Evolutionary conservation across 2,797 vertebrate genomes (phyloP).

Genomic region (Poeciliopsis infans): DNA sequence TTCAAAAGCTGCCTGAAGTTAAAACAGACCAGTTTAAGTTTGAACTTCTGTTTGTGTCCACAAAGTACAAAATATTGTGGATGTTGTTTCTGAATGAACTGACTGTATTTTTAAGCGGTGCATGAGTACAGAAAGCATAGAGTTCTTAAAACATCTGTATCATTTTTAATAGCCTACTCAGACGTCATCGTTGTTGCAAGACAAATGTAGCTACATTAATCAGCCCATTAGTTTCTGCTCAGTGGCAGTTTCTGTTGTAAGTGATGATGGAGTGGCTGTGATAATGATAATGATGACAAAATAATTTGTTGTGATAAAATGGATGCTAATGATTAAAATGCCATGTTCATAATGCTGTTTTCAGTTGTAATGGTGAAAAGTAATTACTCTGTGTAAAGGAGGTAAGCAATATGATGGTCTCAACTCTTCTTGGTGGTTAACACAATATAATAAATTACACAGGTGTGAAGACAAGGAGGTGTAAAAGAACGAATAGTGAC

Average conservation of each 20-base stretch:
- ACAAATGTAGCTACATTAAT: conserved; percentile 9
- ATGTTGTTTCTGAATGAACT: neutral
- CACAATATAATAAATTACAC: neutral
- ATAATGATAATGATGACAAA: conserved; percentile 20
- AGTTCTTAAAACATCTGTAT: neutral
- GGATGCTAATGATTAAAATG: conserved; percentile 19
- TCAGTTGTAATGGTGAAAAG: conserved; percentile 12
- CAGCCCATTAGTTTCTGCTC: conserved; percentile 6
- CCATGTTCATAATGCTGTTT: conserved; percentile 8
- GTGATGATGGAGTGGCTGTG: conserved; percentile 13
- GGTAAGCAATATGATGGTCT: neutral
- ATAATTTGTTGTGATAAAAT: conserved; percentile 26
- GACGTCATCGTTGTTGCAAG: neutral
- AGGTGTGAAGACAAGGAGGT: conserved; percentile 2
- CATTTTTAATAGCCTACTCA: neutral
- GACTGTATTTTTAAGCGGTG: neutral
- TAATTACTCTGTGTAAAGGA: conserved; percentile 14
- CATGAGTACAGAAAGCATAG: neutral
- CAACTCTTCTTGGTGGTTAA: neutral
- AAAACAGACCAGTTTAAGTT: neutral
- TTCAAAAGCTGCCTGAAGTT: neutral
- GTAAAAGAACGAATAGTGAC: conserved; percentile 14
- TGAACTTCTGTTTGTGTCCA: neutral
- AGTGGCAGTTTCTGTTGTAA: conserved; percentile 5
- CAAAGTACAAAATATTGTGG: neutral